phyloP scores from a whole-genome alignment of 2,113 vertebrate genomes.

The Puffinus mauretanicus region DNA sequence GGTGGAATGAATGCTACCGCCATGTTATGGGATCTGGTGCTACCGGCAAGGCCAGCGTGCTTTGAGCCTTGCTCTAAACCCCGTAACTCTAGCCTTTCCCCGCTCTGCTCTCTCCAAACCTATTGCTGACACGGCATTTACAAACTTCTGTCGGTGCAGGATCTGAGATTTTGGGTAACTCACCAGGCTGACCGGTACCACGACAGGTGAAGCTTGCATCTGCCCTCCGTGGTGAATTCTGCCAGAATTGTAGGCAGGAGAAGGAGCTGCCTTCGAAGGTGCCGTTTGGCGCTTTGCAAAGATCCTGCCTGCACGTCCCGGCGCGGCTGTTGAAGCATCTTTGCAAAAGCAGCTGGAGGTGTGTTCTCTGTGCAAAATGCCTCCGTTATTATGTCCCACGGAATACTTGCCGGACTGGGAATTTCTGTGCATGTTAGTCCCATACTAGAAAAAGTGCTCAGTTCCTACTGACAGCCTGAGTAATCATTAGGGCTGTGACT shows the following conservation, averaged over 20 bases:
- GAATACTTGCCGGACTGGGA: background rate
- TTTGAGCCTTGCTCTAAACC: background rate
- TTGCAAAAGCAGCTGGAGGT: background rate
- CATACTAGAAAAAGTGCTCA: background rate
- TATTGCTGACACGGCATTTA: background rate
- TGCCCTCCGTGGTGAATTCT: fast-evolving
- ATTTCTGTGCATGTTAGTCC: background rate
- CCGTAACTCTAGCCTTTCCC: fast-evolving
- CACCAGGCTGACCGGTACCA: background rate
- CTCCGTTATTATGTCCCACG: fast-evolving
- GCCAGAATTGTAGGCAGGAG: fast-evolving
- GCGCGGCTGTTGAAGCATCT: background rate
- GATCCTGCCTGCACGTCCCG: fast-evolving
- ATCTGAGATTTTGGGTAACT: background rate
- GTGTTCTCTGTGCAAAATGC: background rate
- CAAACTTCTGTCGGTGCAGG: fast-evolving
- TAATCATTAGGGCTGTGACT: background rate
- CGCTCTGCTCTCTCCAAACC: background rate
- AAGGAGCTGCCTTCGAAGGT: background rate
- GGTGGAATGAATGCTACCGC: background rate
- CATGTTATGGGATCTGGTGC: background rate
- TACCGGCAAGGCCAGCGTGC: no score
- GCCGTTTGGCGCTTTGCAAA: fast-evolving
- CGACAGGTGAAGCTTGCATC: fast-evolving
- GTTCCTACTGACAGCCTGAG: background rate